phyloP scores from a whole-genome alignment of 2,888 invertebrate genomes.

The Poecilus cupreus region DNA sequence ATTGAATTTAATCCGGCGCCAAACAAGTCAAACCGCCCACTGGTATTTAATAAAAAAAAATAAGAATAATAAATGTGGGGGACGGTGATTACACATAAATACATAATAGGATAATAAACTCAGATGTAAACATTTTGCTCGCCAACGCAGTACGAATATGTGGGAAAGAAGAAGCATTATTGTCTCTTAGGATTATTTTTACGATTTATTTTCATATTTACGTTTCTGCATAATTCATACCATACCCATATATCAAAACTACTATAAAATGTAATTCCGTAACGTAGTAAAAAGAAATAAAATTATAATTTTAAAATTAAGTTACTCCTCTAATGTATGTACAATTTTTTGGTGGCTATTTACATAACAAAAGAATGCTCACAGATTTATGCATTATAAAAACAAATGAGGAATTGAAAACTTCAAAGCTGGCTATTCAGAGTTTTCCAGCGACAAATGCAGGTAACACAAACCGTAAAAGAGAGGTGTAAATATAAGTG shows the following conservation, averaged over 20 bases:
- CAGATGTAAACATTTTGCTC: conserved; percentile 1
- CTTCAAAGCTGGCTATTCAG: conserved; percentile 19
- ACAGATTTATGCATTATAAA: conserved; percentile 29
- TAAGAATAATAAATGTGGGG: conserved; percentile 2
- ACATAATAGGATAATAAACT: conserved; percentile 42
- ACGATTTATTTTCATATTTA: conserved; percentile 18
- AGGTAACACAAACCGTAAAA: not conserved
- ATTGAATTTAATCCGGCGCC: conserved; percentile 16
- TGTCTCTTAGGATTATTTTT: conserved; percentile 10
- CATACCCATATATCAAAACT: not conserved
- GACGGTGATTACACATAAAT: conserved; percentile 26
- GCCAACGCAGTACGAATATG: conserved; percentile 12
- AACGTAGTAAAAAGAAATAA: not conserved
- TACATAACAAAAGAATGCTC: conserved; percentile 19
- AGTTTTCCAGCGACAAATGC: not conserved
- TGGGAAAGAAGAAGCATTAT: conserved; percentile 3
- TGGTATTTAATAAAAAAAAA: not conserved
- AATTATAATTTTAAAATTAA: conserved; percentile 27
- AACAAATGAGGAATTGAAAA: conserved; percentile 34
- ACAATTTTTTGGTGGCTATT: not conserved
- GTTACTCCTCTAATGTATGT: not conserved
- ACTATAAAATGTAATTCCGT: not conserved
- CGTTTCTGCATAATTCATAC: conserved; percentile 7
- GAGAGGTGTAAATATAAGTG: conserved; percentile 21
- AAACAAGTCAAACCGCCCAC: not conserved